Percentiles rank a stretch among this genome's conserved stretches.
phyloP scores from a whole-genome alignment of 2,113 vertebrate genomes.

The Pedionomus torquatus region DNA sequence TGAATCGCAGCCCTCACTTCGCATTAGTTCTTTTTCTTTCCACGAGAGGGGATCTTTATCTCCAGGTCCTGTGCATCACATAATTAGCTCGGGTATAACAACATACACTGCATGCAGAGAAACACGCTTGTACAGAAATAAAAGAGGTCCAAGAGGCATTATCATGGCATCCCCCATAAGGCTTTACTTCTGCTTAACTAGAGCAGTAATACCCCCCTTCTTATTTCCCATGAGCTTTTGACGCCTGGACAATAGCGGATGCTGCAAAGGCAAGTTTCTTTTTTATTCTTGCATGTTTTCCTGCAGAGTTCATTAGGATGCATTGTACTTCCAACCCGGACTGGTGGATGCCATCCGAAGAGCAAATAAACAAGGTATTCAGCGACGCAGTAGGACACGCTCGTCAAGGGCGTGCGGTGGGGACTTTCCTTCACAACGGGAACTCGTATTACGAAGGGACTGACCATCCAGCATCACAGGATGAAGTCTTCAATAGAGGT shows the following conservation, averaged over 20 bases:
- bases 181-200: conserved; percentile 17
- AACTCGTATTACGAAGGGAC: conserved; percentile 88
- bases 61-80: neutral
- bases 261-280: conserved; percentile 30
- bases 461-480: conserved; percentile 88
- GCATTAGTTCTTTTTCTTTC: neutral
- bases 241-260: neutral
- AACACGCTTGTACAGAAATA: neutral
- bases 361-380: conserved; percentile 99
- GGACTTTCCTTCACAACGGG: conserved; percentile 91
- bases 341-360: conserved; percentile 99
- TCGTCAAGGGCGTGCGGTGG: conserved; percentile 93
- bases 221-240: conserved; percentile 12
- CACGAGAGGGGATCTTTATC: neutral
- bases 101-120: neutral
- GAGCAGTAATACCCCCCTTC: neutral
- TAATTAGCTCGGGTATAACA: neutral
- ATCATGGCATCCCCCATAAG: conserved; percentile 69
- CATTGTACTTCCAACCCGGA: conserved; percentile 97
- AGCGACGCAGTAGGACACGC: conserved; percentile 96
- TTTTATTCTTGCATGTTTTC: conserved; percentile 20
- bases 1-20: neutral
- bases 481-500: conserved; percentile 66
- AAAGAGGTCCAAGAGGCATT: conserved; percentile 13
- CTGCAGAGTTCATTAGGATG: conserved; percentile 98